Conservation (phyloP, 2,888 invertebrate species). For the Drosophila tripunctata region DNA sequence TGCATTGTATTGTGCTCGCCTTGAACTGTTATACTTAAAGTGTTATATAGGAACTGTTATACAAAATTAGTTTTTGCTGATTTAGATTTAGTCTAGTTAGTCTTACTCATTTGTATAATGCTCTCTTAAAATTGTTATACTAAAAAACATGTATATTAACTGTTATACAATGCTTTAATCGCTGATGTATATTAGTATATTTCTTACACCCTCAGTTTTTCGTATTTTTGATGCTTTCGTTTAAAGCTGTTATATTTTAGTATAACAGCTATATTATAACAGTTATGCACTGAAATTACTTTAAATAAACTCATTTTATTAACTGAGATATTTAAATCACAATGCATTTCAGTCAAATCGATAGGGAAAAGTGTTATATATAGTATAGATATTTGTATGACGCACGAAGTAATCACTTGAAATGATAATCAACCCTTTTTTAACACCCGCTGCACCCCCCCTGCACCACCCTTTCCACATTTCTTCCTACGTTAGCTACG, state of each 20-base stretch:
- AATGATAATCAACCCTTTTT: conserved; percentile 36
- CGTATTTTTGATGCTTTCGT: too few relatives aligned
- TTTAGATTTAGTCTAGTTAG: too few relatives aligned
- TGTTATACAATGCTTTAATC: neutral
- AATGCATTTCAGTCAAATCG: conserved; percentile 4
- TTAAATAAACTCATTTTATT: neutral
- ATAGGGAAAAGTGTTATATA: conserved; percentile 21
- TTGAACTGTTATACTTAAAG: conserved; percentile 5
- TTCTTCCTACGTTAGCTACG: neutral
- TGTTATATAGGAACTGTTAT: conserved; percentile 19
- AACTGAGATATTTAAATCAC: neutral
- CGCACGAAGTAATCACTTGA: conserved; percentile 36
- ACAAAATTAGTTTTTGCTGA: too few relatives aligned
- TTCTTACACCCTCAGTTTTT: too few relatives aligned
- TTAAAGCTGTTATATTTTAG: conserved; percentile 1
- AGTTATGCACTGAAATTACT: neutral
- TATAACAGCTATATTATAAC: neutral
- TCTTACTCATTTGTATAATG: too few relatives aligned
- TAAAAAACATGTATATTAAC: neutral
- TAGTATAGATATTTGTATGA: conserved; percentile 28
- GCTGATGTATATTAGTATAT: neutral
- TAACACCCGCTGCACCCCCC: neutral
- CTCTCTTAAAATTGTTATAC: neutral
- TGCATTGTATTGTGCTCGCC: too few relatives aligned
- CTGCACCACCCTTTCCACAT: neutral